Percentiles rank a stretch among this genome's conserved stretches.
phyloP scores from a whole-genome alignment of 2,113 vertebrate genomes.

The Petromus typicus region DNA sequence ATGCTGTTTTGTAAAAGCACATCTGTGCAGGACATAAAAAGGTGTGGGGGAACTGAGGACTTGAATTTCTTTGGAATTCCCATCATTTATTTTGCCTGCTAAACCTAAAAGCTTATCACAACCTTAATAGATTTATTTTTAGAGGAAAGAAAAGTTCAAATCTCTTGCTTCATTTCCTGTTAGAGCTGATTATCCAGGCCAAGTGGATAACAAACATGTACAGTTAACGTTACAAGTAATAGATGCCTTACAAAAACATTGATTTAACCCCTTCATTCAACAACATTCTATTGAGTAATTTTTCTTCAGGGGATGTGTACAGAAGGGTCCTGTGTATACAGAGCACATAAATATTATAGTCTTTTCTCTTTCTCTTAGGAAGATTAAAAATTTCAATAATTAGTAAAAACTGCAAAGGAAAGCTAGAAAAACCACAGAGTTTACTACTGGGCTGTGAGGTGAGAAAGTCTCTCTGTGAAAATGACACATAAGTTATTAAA shows the following conservation, averaged over 20 bases:
- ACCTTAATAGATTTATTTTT: slow-evolving; percentile 41
- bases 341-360: not conserved
- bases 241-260: not conserved
- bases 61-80: not conserved
- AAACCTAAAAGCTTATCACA: slow-evolving; percentile 19
- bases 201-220: not conserved
- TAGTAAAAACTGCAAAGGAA: not conserved
- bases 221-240: not conserved
- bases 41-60: not conserved
- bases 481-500: not conserved
- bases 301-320: slow-evolving; percentile 39
- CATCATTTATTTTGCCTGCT: not conserved
- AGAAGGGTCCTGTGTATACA: not conserved
- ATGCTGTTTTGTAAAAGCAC: not conserved
- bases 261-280: not conserved
- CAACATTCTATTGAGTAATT: not conserved
- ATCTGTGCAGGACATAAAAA: not conserved
- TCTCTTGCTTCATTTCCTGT: not conserved
- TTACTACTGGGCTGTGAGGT: not conserved
- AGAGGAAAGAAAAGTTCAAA: not conserved
- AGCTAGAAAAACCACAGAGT: not conserved
- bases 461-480: not conserved
- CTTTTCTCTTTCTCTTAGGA: not conserved
- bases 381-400: not conserved
- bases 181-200: not conserved